Conservation (phyloP, 2,113 vertebrate species). For the Kobus ellipsiprymnus region DNA sequence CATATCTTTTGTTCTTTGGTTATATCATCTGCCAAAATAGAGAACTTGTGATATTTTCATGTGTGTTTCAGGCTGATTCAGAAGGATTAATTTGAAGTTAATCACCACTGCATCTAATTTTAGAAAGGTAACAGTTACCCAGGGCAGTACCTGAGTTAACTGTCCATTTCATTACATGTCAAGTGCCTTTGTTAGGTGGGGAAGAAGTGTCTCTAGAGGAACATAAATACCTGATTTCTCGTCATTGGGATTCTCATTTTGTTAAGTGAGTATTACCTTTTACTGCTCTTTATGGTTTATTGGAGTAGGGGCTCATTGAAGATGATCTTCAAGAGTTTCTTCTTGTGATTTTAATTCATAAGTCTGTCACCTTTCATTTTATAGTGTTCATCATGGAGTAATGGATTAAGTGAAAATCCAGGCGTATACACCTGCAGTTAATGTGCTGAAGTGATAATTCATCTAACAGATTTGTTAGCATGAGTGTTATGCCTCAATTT, state of each 20-base stretch:
- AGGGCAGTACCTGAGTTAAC: constrained; percentile 22
- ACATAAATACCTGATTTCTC: not conserved
- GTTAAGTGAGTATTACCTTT: constrained; percentile 27
- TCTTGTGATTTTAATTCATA: constrained; percentile 23
- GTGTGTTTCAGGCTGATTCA: constrained; percentile 9
- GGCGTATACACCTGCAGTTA: not conserved
- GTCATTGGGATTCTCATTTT: not conserved
- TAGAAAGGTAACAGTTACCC: not conserved
- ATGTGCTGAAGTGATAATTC: not conserved
- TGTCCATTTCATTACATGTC: constrained; percentile 32
- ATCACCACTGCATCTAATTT: constrained; percentile 19
- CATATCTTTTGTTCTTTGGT: constrained; percentile 57
- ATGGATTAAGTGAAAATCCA: not conserved
- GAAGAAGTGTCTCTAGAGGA: not conserved
- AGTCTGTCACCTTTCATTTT: not conserved
- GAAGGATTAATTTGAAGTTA: constrained; percentile 24
- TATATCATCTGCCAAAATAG: constrained; percentile 44
- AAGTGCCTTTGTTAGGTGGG: constrained; percentile 56
- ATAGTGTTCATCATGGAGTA: not conserved
- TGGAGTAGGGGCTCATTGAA: not conserved
- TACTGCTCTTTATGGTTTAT: constrained; percentile 9
- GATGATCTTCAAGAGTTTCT: not conserved
- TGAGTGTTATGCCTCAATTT: not conserved
- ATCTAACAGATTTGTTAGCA: not conserved
- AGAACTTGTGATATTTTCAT: constrained; percentile 27